Evolutionary conservation across 2,888 invertebrate genomes (phyloP), one percentile per base, ranked within the genome.

Genomic region (Zygothrica quintamaculata): DNA sequence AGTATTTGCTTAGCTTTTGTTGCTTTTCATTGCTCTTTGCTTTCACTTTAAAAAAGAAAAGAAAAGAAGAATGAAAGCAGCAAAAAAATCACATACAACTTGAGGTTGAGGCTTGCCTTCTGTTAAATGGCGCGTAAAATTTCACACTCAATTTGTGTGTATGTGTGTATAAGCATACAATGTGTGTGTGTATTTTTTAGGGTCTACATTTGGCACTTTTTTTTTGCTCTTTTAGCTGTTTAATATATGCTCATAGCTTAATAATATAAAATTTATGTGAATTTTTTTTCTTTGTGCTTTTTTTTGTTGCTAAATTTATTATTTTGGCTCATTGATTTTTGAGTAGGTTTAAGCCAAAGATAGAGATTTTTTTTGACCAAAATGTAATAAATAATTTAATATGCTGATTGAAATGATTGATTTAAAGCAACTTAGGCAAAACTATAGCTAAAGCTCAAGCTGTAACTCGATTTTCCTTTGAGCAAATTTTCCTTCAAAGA

Each of bases 111-210:
- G 53, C 65, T 31, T 50, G 53, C 44, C 55, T 53, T 51, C 77
- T 77, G 87, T 66, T 81, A 74, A 80, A 77, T 80, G 80, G 74
- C 64, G 81, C 78, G 74, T 87, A 68, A 74, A 87, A 87, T 80
- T 80, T 84, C 71, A 87, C 85, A 87, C 80, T 77, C 80, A 77
- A 80, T 80, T 80, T 84, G 66, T 65, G 65, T 16, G 53, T 52
- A 36, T 48, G 11, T 52, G 25, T 25, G 44, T 34, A 33, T 33
- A 26, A 9, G 50, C 36, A 11, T 53, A 22, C 25, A 34, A n/a
- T 31, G 25, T 25, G 42, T 47, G 50, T 31, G 39, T 55, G 43
- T 43, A 15, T 52, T 25, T 52, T 40, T 71, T 37, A 25, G 34
- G 56, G 57, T 70, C 44, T 26, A 25, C 33, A 12, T 56, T 55